Percentiles rank a stretch among this genome's conserved stretches.
Conservation (phyloP, 2,797 vertebrate genomes). For the Melanotaenia parkinsoni region DNA sequence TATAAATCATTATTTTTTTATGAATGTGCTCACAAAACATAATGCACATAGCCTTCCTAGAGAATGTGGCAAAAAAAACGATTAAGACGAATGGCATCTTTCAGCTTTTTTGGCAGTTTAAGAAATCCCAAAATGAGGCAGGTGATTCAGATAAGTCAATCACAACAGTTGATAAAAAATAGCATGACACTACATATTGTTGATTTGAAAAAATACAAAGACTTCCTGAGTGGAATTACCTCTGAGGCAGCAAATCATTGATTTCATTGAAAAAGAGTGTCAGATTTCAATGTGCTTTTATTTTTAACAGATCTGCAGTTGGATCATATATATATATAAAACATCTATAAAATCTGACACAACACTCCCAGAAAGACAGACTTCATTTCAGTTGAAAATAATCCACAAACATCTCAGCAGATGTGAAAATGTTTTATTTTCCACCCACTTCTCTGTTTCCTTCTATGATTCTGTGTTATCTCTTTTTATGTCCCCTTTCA, state of each 20-base stretch:
- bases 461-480: background rate
- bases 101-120: background rate
- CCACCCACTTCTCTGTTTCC: background rate
- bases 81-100: background rate
- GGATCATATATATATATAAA: constrained; percentile 13
- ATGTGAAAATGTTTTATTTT: constrained; percentile 6
- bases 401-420: constrained; percentile 24
- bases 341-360: constrained; percentile 14
- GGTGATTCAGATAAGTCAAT: constrained; percentile 21
- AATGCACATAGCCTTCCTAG: background rate
- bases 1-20: background rate
- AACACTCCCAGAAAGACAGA: background rate
- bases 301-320: constrained; percentile 6
- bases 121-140: background rate
- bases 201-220: constrained; percentile 34
- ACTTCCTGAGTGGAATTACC: constrained; percentile 37
- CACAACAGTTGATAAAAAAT: constrained; percentile 14
- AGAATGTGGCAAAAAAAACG: background rate
- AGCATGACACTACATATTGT: constrained; percentile 8
- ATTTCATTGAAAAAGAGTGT: constrained; percentile 15
- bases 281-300: constrained; percentile 30
- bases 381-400: constrained; percentile 16
- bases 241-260: constrained; percentile 31
- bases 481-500: constrained; percentile 23
- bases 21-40: background rate